These are phyloP conservation scores for Sakesphorus luctuosus DNA, from an alignment of 2,113 vertebrate genomes.

Conservation along the genomic window DNA sequence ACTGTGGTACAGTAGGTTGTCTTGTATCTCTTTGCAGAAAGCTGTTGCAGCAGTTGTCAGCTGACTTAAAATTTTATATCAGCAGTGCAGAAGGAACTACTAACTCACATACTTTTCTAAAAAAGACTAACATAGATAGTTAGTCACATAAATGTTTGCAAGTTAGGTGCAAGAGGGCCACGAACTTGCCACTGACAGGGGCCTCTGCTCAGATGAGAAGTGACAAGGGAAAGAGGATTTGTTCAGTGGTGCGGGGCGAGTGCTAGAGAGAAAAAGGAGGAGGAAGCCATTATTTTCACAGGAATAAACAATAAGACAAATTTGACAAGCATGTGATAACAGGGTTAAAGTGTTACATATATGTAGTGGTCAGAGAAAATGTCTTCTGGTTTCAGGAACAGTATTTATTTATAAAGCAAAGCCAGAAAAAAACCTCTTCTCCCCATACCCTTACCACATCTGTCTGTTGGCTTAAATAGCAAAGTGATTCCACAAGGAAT, in stretches of 20 bases:
- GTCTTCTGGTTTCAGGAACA: constrained; percentile 22
- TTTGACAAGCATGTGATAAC: constrained; percentile 21
- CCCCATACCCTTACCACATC: constrained; percentile 33
- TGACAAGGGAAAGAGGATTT: constrained; percentile 16
- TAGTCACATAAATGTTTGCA: neutral
- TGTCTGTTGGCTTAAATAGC: constrained; percentile 13
- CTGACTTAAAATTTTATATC: neutral
- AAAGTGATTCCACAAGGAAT: constrained; percentile 13
- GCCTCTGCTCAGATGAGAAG: neutral
- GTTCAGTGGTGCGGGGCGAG: neutral
- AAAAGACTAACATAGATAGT: neutral
- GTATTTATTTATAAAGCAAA: constrained; percentile 61
- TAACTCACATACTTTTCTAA: neutral
- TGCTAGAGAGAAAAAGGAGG: neutral
- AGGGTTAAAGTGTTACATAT: neutral
- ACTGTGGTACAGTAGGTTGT: neutral
- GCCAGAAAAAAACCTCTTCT: constrained; percentile 23
- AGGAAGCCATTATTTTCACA: constrained; percentile 28
- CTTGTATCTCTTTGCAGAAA: neutral
- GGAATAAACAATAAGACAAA: constrained; percentile 17
- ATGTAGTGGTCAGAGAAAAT: neutral
- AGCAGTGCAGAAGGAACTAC: neutral
- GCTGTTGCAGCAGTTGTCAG: neutral
- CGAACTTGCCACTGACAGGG: neutral
- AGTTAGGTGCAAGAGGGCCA: neutral